These are phyloP conservation scores for Empidonax traillii DNA, from an alignment of 2,113 vertebrate genomes.

Conservation along the genomic window DNA sequence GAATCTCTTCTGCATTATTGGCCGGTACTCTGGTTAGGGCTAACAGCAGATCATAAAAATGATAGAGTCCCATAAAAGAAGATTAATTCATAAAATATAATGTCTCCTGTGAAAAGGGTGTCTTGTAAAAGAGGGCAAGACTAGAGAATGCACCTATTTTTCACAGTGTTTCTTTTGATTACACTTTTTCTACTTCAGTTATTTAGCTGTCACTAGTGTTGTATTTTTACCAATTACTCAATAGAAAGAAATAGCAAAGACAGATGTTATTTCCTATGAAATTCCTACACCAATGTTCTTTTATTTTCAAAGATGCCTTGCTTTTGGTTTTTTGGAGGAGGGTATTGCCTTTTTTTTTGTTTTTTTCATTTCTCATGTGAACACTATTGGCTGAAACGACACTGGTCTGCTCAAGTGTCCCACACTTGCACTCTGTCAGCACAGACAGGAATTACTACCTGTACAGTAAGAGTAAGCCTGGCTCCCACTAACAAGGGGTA, in stretches of 20 bases:
- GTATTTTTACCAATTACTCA: neutral
- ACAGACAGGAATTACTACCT: neutral
- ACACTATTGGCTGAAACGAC: neutral
- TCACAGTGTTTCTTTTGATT: neutral
- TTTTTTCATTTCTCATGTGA: neutral
- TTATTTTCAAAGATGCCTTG: neutral
- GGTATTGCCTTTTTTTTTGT: neutral
- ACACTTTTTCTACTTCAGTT: neutral
- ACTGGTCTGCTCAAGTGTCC: neutral
- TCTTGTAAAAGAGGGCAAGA: neutral
- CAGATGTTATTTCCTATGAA: neutral
- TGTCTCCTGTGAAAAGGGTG: neutral
- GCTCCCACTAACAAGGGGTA: neutral
- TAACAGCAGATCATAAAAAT: conserved; percentile 4
- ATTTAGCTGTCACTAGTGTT: neutral
- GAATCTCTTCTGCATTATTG: neutral
- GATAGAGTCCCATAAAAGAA: neutral
- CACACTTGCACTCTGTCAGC: neutral
- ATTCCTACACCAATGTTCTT: neutral
- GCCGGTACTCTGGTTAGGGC: neutral
- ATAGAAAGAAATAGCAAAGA: neutral
- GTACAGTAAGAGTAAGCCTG: neutral
- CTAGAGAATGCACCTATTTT: neutral
- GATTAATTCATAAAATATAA: neutral
- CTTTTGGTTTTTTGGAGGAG: neutral